Evolutionary conservation across 2,888 invertebrate genomes (phyloP), one percentile per base, ranked within the genome.

Genomic region (Pseudococcus jackbeardsleyi): DNA sequence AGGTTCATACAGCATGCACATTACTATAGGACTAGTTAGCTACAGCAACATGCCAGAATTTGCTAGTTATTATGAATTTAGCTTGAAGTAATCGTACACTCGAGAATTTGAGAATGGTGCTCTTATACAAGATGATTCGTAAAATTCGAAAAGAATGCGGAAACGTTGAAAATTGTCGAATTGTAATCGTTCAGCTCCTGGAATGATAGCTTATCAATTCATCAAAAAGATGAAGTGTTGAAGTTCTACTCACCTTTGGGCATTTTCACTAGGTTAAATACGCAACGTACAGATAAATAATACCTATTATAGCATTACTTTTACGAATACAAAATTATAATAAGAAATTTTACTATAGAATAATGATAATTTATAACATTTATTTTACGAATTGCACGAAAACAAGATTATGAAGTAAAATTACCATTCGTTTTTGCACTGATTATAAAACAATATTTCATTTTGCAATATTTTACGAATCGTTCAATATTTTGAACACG

Each of bases 271-370:
- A 15, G 8, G 5, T 42, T n/a, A 17, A 79, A 8, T 68, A 68
- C 22, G 26, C 68, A 68, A 68, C 15, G 26, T 68, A 79, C 17
- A 42, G 15, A 79, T 42, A 79, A 39, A 17, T 17, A 39, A 17
- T 42, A 39, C 17, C 42, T 79, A 79, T 42, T 79, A 79, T 42
- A 79, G n/a, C 79, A 79, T 79, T n/a, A 79, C 79, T 79, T 77
- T 17, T 79, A 42, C 26, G 17, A 50, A 15, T 50, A 50, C 12
- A 0, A 4, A 15, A 50, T 50, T 48, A 48, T 48, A 1, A 50
- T 4, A 50, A 50, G 15, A 50, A 6, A 12, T 12, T 50, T 50
- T 50, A 50, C 12, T 50, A 15, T 50, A 50, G 12, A 50, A 50
- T 50, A 50, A 50, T 42, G 5, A 42, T 5, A 42, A 42, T 42